phyloP scores from a whole-genome alignment of 2,113 vertebrate species.

The Origma solitaria region DNA sequence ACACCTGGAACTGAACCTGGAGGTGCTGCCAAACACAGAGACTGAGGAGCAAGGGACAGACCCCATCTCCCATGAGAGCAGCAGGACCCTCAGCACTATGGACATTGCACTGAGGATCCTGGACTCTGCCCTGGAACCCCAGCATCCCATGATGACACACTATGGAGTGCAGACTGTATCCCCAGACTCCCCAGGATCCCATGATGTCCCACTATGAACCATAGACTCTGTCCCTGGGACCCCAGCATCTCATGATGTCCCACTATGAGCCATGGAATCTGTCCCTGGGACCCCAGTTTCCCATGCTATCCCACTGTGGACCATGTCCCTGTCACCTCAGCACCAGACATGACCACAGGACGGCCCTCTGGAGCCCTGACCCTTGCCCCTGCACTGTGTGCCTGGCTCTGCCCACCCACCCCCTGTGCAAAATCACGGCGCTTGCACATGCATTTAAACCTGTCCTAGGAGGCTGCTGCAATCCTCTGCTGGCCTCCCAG shows the following conservation, averaged over 20 bases:
- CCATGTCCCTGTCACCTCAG: neutral
- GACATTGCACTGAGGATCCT: neutral
- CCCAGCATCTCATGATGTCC: rapidly evolving
- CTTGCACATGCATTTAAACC: rapidly evolving
- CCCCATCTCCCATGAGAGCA: rapidly evolving
- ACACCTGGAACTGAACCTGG: neutral
- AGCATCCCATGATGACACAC: neutral
- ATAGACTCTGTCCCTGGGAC: neutral
- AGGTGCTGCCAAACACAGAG: neutral
- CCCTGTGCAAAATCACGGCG: rapidly evolving
- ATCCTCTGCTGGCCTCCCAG: neutral
- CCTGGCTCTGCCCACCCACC: neutral
- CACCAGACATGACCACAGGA: rapidly evolving
- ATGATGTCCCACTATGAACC: neutral
- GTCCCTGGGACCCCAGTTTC: neutral
- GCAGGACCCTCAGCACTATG: neutral
- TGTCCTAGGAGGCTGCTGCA: neutral
- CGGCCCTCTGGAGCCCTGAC: neutral
- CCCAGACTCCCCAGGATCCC: neutral
- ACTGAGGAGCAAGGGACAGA: neutral
- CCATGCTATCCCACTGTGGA: rapidly evolving
- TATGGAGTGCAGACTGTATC: neutral
- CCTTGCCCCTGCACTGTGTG: neutral
- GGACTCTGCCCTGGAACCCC: neutral
- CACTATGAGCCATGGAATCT: rapidly evolving